These are phyloP conservation scores for Esox niger DNA, from an alignment of 2,113 vertebrate genomes.

Conservation along the genomic window DNA sequence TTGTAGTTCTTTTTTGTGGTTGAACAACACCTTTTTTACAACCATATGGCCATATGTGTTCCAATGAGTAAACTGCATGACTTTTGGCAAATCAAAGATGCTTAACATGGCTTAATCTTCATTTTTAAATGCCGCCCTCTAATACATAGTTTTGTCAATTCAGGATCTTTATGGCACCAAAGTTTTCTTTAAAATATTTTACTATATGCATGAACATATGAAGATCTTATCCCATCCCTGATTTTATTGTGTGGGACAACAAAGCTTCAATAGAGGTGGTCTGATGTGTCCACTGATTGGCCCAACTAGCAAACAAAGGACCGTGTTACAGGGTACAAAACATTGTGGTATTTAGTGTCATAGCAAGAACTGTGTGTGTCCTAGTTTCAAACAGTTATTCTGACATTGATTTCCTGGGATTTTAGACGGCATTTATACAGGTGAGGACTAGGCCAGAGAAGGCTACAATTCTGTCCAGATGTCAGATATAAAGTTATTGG, in stretches of 20 bases:
- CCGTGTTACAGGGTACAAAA: not conserved
- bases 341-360: not conserved
- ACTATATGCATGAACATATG: no score
- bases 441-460: slow-evolving; percentile 32
- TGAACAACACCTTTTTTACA: not conserved
- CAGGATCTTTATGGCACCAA: no score
- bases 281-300: not conserved
- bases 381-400: not conserved
- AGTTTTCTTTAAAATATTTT: no score
- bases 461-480: not conserved
- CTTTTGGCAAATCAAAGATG: no score
- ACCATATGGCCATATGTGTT: not conserved
- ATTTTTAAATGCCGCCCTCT: no score
- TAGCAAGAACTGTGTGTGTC: slow-evolving; percentile 9
- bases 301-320: not conserved
- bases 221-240: no score
- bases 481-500: slow-evolving; percentile 47
- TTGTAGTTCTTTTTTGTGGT: not conserved
- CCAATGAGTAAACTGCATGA: no score
- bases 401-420: slow-evolving; percentile 4
- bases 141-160: no score
- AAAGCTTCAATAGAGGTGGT: not conserved
- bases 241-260: no score
- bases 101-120: no score
- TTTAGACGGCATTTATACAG: slow-evolving; percentile 15